A percentile compares a stretch with the other conserved stretches of the same genome.
phyloP scores from a whole-genome alignment of 1,140 invertebrate species.

The Macrobrachium rosenbergii region DNA sequence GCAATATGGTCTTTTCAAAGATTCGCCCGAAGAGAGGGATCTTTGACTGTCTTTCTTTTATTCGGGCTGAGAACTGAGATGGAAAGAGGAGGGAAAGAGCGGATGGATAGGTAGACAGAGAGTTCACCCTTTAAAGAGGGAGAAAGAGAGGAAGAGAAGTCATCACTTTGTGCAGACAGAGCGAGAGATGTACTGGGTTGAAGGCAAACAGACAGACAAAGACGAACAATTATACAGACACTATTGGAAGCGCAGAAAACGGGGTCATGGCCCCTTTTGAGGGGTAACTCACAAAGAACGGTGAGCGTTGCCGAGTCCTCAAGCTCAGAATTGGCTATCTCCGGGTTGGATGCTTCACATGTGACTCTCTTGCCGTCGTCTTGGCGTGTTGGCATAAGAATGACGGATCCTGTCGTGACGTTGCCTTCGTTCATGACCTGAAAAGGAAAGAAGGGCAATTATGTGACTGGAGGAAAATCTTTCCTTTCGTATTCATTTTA shows the following conservation, averaged over 20 bases:
- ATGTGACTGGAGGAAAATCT: neutral
- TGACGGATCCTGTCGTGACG: constrained; percentile 44
- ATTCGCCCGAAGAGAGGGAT: too few species aligned
- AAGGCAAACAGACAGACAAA: neutral
- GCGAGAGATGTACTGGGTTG: too few species aligned
- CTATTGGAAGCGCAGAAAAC: neutral
- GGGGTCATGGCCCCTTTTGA: too few species aligned
- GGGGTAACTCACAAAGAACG: constrained; percentile 21
- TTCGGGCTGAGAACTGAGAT: too few species aligned
- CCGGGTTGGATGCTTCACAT: constrained; percentile 37
- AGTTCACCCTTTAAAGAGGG: neutral
- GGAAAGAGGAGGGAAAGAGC: neutral
- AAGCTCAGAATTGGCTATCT: constrained; percentile 17
- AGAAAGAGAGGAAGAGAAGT: neutral
- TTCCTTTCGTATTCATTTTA: too few species aligned
- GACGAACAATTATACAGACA: neutral
- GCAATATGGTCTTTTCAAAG: neutral
- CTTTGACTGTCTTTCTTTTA: too few species aligned
- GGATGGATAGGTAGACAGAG: neutral
- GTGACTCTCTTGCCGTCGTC: constrained; percentile 32
- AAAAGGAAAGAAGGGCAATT: neutral
- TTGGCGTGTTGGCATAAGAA: constrained; percentile 14
- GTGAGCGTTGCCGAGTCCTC: constrained; percentile 21
- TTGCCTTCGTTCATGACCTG: constrained; percentile 48
- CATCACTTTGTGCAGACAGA: neutral